These are phyloP conservation scores for Eudemis profundana DNA, from an alignment of 2,888 invertebrate genomes.

Conservation along the genomic window DNA sequence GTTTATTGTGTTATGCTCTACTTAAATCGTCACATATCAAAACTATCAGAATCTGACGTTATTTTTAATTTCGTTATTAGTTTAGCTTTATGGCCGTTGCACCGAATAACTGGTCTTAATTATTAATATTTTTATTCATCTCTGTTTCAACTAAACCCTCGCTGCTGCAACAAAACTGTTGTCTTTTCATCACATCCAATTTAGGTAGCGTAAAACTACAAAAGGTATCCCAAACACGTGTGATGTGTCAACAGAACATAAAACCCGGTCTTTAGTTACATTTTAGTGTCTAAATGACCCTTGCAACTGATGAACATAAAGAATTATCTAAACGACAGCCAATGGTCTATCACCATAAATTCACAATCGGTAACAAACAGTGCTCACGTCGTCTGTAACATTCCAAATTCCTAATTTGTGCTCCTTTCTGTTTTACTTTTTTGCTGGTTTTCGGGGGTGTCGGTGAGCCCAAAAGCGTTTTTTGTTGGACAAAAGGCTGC, in stretches of 20 bases:
- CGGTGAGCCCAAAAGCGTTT: constrained; percentile 43
- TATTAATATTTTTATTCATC: too few relatives aligned
- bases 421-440: constrained; percentile 81
- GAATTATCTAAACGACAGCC: constrained; percentile 9
- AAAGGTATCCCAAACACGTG: constrained; percentile 13
- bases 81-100: too few relatives aligned
- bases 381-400: constrained; percentile 72
- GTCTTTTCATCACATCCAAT: background rate
- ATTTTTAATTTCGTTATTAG: too few relatives aligned
- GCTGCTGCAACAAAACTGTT: constrained; percentile 9
- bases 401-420: constrained; percentile 81
- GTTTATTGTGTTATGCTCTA: too few relatives aligned
- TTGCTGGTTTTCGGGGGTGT: constrained; percentile 60
- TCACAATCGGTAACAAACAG: constrained; percentile 34
- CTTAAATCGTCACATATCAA: too few relatives aligned
- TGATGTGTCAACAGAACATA: constrained; percentile 25
- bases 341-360: constrained; percentile 27
- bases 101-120: too few relatives aligned
- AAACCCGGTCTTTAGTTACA: constrained; percentile 17
- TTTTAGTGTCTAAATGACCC: constrained; percentile 26
- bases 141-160: background rate
- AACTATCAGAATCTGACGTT: too few relatives aligned
- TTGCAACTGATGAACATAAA: constrained; percentile 27
- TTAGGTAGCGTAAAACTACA: constrained; percentile 11
- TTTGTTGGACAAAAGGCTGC: constrained; percentile 67